Conservation (phyloP, 2,797 vertebrate species). For the Micromesistius poutassou region DNA sequence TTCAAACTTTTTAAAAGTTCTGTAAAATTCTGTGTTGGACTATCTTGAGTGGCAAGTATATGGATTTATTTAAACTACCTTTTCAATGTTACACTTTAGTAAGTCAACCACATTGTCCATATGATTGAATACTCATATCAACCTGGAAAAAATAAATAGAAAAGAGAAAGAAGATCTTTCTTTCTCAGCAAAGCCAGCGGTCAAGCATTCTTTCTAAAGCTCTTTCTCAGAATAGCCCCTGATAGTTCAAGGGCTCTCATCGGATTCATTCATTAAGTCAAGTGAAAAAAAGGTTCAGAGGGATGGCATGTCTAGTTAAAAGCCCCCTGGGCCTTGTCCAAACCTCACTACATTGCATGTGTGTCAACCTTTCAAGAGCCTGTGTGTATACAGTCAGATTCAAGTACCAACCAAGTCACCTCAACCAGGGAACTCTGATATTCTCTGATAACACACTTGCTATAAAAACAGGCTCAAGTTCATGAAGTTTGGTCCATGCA, state of each 20-base stretch:
- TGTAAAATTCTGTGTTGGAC: neutral
- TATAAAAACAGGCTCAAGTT: no score
- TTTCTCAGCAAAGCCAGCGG: neutral
- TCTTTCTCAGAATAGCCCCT: neutral
- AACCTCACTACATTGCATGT: neutral
- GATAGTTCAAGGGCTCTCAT: neutral
- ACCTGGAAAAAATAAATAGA: neutral
- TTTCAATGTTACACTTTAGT: neutral
- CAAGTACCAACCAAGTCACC: neutral
- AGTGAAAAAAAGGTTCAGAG: neutral
- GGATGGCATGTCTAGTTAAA: conserved; percentile 7
- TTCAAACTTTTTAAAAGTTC: no score
- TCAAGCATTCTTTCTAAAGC: neutral
- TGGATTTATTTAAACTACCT: neutral
- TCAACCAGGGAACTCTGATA: neutral
- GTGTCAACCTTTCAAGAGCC: neutral
- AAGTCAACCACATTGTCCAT: neutral
- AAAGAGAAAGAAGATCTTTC: neutral
- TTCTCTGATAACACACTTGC: neutral
- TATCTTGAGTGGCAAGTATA: neutral
- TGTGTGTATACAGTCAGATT: neutral
- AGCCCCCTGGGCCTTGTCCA: neutral
- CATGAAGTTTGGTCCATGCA: no score
- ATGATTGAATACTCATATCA: neutral
- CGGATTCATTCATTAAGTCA: neutral